phyloP scores from a whole-genome alignment of 1,140 invertebrate species.

The Forficula auricularia region DNA sequence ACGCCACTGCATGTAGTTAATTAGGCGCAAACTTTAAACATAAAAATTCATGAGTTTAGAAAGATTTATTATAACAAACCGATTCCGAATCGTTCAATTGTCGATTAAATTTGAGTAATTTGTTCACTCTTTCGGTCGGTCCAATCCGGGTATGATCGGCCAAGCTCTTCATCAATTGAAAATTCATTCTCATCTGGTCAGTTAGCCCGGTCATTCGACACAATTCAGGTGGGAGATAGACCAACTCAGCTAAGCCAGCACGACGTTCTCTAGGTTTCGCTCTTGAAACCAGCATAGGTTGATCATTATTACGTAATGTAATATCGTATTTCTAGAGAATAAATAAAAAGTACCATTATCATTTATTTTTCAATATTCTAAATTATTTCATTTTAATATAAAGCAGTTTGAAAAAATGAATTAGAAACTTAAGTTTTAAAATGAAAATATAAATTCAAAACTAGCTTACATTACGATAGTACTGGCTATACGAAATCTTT shows the following conservation, averaged over 20 bases:
- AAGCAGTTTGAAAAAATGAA: no score
- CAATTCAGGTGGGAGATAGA: constrained; percentile 54
- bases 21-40: no score
- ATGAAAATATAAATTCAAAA: no score
- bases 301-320: constrained; percentile 30
- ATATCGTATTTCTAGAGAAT: constrained; percentile 41
- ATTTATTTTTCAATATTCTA: no score
- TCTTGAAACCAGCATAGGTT: constrained; percentile 44
- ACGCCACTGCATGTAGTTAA: no score
- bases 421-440: no score
- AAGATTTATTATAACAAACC: no score
- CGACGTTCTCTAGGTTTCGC: constrained; percentile 40
- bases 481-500: constrained; percentile 50
- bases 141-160: constrained; percentile 41
- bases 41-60: no score
- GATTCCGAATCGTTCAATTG: constrained; percentile 29
- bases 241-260: constrained; percentile 35
- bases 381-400: no score
- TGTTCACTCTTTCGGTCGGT: constrained; percentile 37
- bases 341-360: no score
- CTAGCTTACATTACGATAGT: constrained; percentile 49
- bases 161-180: constrained; percentile 42
- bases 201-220: constrained; percentile 46
- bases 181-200: constrained; percentile 23
- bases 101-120: constrained; percentile 37